phyloP scores from a whole-genome alignment of 2,113 vertebrate genomes.

The Nyctibius bracteatus region DNA sequence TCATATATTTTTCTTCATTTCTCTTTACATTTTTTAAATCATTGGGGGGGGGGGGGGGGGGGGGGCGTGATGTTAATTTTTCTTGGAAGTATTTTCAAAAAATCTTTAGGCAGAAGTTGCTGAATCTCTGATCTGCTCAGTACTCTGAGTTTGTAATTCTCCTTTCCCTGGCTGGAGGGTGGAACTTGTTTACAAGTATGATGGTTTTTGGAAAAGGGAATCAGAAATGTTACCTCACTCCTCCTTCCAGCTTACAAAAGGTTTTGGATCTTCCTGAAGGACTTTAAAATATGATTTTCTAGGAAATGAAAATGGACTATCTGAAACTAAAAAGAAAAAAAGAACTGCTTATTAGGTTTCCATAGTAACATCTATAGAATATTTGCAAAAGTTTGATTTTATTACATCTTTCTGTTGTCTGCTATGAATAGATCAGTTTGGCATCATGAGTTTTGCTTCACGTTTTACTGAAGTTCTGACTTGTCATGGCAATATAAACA shows the following conservation, averaged over 20 bases:
- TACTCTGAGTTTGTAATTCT: background rate
- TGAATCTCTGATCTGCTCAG: background rate
- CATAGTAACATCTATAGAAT: background rate
- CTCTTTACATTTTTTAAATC: background rate
- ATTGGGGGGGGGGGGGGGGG: background rate
- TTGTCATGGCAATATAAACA: background rate
- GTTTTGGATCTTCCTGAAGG: background rate
- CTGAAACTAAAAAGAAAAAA: background rate
- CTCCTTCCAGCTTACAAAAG: background rate
- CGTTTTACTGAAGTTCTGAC: background rate
- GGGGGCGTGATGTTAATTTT: background rate
- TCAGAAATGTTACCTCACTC: background rate
- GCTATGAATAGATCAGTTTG: background rate
- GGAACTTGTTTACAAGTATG: background rate
- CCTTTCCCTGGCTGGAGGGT: background rate
- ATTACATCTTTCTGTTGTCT: background rate
- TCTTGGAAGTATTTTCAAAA: background rate
- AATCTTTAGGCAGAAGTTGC: background rate
- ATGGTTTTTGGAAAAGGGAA: background rate
- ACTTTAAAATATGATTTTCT: background rate
- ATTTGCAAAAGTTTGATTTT: slow-evolving; percentile 17
- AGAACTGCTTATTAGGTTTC: background rate
- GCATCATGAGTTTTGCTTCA: background rate
- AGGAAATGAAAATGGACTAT: background rate
- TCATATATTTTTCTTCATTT: background rate